Evolutionary conservation across 2,797 vertebrate genomes (phyloP).

Genomic region (Fringilla coelebs): DNA sequence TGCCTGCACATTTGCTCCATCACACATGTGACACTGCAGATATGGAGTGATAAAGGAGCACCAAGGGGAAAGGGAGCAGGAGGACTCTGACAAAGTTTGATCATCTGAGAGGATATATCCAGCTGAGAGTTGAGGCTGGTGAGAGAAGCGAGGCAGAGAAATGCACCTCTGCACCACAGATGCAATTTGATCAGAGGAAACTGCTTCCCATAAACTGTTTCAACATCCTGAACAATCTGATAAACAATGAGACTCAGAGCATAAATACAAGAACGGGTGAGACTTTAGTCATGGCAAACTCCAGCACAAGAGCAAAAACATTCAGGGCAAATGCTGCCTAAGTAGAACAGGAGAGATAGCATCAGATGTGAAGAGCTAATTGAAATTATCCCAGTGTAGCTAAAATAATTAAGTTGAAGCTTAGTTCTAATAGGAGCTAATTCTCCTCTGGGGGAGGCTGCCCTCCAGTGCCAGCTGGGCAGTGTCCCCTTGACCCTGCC

Average conservation of each 20-base stretch:
- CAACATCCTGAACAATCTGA: not conserved
- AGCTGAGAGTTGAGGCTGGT: not conserved
- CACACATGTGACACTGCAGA: not conserved
- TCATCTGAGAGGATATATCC: not conserved
- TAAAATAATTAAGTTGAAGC: slow-evolving; percentile 25
- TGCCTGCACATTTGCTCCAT: not conserved
- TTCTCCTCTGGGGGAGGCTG: not conserved
- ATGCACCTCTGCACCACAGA: not conserved
- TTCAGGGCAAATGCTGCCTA: not conserved
- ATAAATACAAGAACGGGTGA: not conserved
- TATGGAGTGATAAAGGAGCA: not conserved
- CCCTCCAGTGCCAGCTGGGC: not conserved
- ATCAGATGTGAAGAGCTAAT: slow-evolving; percentile 37
- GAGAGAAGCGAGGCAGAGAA: not conserved
- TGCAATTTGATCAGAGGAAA: not conserved
- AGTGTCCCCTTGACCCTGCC: not conserved
- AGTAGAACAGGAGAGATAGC: not conserved
- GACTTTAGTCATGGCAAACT: not conserved
- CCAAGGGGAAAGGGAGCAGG: not conserved
- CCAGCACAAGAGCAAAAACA: not conserved
- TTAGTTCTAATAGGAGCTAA: slow-evolving; percentile 1
- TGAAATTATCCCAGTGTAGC: slow-evolving; percentile 17
- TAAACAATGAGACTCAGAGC: not conserved
- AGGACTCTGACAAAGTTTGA: not conserved
- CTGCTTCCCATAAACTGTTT: not conserved